Evolutionary conservation across 2,888 invertebrate species (phyloP).

Genomic region (Colostygia pectinataria): DNA sequence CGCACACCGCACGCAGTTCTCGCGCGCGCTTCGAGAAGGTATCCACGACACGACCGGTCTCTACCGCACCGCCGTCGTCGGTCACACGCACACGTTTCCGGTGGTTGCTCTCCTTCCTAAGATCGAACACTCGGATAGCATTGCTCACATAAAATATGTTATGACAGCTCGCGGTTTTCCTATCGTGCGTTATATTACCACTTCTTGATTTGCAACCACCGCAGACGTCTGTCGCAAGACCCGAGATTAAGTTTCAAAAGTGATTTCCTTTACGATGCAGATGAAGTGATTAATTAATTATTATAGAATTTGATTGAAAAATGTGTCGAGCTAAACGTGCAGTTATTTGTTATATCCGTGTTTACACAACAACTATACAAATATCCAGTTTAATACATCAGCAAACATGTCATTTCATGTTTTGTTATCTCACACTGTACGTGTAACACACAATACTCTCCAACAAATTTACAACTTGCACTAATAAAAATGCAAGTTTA

Average conservation of each 20-base stretch:
- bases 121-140: conserved; percentile 27
- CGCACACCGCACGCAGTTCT: conserved; percentile 83
- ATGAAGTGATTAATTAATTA: conserved; percentile 26
- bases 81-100: conserved; percentile 70
- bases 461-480: conserved; percentile 4
- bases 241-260: conserved; percentile 12
- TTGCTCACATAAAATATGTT: conserved; percentile 37
- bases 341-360: conserved; percentile 32
- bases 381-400: conserved; percentile 44
- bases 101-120: conserved; percentile 66
- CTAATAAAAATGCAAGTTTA: no score
- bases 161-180: conserved; percentile 36
- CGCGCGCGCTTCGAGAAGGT: conserved; percentile 81
- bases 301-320: conserved; percentile 37
- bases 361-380: conserved; percentile 46
- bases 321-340: conserved; percentile 59
- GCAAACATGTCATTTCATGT: conserved; percentile 47
- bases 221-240: conserved; percentile 22
- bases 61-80: conserved; percentile 41
- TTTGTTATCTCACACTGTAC: conserved; percentile 30
- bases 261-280: conserved; percentile 19
- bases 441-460: not conserved
- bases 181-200: conserved; percentile 22
- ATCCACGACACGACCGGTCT: conserved; percentile 55
- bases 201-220: conserved; percentile 17